A percentile compares a stretch with the other conserved stretches of the same genome.
These are phyloP conservation scores for Galbula dea DNA, from an alignment of 2,113 vertebrate species.

Conservation along the genomic window DNA sequence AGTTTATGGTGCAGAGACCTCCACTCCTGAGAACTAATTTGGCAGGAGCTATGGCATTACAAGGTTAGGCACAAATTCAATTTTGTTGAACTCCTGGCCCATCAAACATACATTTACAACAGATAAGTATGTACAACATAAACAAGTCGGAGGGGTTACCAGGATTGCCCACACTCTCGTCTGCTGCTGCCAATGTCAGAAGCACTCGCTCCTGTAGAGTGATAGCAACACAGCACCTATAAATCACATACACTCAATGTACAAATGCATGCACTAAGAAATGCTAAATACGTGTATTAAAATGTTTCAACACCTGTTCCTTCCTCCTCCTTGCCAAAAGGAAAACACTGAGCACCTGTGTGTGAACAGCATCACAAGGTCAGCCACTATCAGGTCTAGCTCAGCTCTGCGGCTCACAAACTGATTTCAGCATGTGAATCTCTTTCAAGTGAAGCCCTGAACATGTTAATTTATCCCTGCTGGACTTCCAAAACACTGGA, in stretches of 20 bases:
- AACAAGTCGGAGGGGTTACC: conserved; percentile 24
- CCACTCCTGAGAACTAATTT: background rate
- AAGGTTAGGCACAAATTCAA: background rate
- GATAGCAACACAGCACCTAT: background rate
- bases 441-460: background rate
- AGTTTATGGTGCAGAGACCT: background rate
- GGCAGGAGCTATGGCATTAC: background rate
- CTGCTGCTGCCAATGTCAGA: background rate
- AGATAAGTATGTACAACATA: conserved; percentile 37
- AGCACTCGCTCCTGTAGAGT: fast-evolving
- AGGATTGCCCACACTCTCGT: conserved; percentile 20
- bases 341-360: fast-evolving
- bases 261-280: background rate
- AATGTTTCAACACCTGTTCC: background rate
- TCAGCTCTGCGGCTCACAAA: background rate
- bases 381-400: fast-evolving
- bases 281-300: background rate
- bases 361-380: background rate
- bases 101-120: conserved; percentile 19
- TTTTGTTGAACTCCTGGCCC: conserved; percentile 17
- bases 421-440: background rate
- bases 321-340: background rate
- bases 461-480: fast-evolving
- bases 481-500: background rate
- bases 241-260: background rate